phyloP scores from a whole-genome alignment of 2,113 vertebrate genomes.

The Nicator chloris region DNA sequence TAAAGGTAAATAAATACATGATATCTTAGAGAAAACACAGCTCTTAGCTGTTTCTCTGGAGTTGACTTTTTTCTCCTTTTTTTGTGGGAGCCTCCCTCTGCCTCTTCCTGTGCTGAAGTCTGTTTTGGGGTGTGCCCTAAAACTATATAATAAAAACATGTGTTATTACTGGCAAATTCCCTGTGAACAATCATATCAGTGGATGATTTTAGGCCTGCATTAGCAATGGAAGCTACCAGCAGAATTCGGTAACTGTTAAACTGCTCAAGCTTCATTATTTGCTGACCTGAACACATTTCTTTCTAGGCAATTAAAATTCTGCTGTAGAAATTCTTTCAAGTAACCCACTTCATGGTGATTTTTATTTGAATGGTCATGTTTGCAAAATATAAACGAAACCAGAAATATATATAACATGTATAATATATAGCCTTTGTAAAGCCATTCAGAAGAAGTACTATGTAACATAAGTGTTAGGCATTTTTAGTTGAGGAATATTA shows the following conservation, averaged over 20 bases:
- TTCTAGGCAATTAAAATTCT: conserved; percentile 4
- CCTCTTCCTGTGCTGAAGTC: neutral
- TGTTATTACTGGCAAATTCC: neutral
- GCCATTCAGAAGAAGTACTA: neutral
- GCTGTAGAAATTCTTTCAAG: neutral
- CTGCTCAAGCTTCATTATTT: neutral
- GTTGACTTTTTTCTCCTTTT: neutral
- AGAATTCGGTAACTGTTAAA: neutral
- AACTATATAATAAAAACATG: neutral
- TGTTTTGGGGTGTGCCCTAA: neutral
- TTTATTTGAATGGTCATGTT: neutral
- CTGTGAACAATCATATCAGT: neutral
- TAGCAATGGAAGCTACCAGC: neutral
- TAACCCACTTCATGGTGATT: neutral
- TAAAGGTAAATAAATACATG: neutral
- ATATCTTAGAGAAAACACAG: neutral
- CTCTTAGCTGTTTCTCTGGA: neutral
- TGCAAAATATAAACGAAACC: neutral
- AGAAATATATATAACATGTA: neutral
- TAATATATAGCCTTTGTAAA: neutral
- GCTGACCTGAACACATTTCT: neutral
- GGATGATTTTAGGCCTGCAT: neutral
- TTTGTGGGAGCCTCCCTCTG: neutral
- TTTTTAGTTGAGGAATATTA: neutral
- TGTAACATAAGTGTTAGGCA: neutral